phyloP scores from a whole-genome alignment of 2,113 vertebrate genomes.

The Brachirus orientalis region DNA sequence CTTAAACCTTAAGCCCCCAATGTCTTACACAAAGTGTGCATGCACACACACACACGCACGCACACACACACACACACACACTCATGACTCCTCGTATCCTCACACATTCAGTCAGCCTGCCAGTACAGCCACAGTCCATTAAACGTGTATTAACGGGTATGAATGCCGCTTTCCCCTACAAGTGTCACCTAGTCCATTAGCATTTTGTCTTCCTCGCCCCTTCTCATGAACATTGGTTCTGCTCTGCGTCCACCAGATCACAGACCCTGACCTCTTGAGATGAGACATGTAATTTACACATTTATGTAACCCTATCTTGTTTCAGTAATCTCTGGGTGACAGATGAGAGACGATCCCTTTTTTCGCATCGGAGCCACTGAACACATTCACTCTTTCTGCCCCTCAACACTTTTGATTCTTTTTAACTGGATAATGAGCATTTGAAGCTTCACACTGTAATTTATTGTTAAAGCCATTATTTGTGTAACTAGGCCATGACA shows the following conservation, averaged over 20 bases:
- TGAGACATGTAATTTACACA: conserved; percentile 28
- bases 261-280: conserved; percentile 23
- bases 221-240: conserved; percentile 20
- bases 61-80: conserved; percentile 5
- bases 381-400: background rate
- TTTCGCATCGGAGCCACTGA: background rate
- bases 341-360: conserved; percentile 12
- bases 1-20: conserved; percentile 49
- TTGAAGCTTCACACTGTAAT: conserved; percentile 24
- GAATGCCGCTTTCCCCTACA: conserved; percentile 45
- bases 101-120: conserved; percentile 10
- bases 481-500: too few relatives aligned
- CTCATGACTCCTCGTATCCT: conserved; percentile 21
- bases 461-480: conserved; percentile 53
- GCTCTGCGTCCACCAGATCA: conserved; percentile 8
- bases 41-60: conserved; percentile 10
- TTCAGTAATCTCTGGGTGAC: conserved; percentile 19
- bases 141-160: conserved; percentile 59
- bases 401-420: conserved; percentile 36
- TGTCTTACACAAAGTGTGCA: conserved; percentile 34
- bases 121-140: conserved; percentile 54
- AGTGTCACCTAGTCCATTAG: conserved; percentile 37
- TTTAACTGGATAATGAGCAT: conserved; percentile 42
- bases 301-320: conserved; percentile 21
- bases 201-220: background rate